These are phyloP conservation scores for Neofelis nebulosa DNA, from an alignment of 2,113 vertebrate genomes.

Conservation along the genomic window DNA sequence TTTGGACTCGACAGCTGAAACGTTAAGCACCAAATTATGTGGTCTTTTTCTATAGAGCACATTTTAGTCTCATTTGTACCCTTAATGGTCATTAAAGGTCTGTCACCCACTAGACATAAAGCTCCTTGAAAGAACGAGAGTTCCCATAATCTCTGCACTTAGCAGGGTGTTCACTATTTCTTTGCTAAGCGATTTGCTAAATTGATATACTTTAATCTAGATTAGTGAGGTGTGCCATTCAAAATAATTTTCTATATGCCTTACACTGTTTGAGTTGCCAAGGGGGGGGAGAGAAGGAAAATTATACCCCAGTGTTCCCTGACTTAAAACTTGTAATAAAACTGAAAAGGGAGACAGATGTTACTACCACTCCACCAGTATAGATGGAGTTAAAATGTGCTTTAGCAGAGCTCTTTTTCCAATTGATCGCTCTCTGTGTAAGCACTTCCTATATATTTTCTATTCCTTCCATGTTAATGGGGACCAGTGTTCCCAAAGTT, in stretches of 20 bases:
- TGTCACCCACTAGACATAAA: not conserved
- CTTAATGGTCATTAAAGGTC: not conserved
- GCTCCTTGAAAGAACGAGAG: not conserved
- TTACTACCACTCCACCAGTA: not conserved
- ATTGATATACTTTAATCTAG: not conserved
- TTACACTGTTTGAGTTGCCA: not conserved
- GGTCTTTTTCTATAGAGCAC: not conserved
- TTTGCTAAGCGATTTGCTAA: not conserved
- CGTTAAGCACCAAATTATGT: not conserved
- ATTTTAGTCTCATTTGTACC: not conserved
- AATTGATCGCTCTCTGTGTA: constrained; percentile 74
- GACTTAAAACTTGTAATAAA: constrained; percentile 9
- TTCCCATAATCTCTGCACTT: not conserved
- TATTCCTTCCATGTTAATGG: constrained; percentile 71
- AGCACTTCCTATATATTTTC: constrained; percentile 69
- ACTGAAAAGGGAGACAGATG: not conserved
- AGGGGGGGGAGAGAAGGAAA: not conserved
- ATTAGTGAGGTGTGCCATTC: not conserved
- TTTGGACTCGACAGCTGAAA: not conserved
- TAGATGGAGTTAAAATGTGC: not conserved
- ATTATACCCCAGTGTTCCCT: not conserved
- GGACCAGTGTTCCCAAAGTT: constrained; percentile 74
- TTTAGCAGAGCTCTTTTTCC: constrained; percentile 63
- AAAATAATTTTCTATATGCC: not conserved
- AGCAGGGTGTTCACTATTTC: not conserved